A percentile compares a stretch with the other conserved stretches of the same genome.
Conservation (phyloP, 2,888 invertebrate genomes). For the Sphaeridia pumilis region DNA sequence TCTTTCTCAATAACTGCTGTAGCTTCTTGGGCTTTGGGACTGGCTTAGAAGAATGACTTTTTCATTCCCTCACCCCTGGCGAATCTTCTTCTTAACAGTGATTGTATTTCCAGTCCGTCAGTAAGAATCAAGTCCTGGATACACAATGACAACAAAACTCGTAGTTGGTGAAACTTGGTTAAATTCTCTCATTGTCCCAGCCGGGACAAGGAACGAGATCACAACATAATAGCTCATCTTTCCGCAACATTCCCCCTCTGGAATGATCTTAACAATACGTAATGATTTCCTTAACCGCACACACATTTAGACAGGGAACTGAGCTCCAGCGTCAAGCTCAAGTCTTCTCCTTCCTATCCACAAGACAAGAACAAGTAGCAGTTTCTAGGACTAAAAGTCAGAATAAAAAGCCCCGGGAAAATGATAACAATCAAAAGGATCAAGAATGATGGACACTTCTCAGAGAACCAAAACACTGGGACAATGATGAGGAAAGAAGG, state of each 20-base stretch:
- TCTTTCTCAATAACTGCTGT: too few species aligned
- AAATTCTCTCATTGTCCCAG: not conserved
- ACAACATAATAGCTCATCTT: not conserved
- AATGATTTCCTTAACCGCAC: not conserved
- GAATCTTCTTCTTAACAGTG: too few species aligned
- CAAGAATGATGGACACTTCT: constrained; percentile 20
- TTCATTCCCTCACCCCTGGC: too few species aligned
- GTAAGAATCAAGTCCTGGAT: too few species aligned
- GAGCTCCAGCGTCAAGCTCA: not conserved
- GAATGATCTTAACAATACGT: not conserved
- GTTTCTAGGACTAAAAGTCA: too few species aligned
- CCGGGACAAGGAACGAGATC: not conserved
- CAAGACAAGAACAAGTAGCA: too few species aligned
- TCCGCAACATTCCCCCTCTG: not conserved
- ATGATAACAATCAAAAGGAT: constrained; percentile 21
- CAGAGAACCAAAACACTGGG: constrained; percentile 15
- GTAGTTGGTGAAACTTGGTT: not conserved
- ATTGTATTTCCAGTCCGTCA: too few species aligned
- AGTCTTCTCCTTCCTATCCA: too few species aligned
- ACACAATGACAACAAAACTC: too few species aligned
- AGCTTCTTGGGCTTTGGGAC: too few species aligned
- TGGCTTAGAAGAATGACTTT: too few species aligned
- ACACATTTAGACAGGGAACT: not conserved
- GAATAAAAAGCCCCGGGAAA: constrained; percentile 7
- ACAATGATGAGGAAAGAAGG: constrained; percentile 15